These are phyloP conservation scores for Lagocephalus sceleratus DNA, from an alignment of 2,797 vertebrate species.

Conservation along the genomic window DNA sequence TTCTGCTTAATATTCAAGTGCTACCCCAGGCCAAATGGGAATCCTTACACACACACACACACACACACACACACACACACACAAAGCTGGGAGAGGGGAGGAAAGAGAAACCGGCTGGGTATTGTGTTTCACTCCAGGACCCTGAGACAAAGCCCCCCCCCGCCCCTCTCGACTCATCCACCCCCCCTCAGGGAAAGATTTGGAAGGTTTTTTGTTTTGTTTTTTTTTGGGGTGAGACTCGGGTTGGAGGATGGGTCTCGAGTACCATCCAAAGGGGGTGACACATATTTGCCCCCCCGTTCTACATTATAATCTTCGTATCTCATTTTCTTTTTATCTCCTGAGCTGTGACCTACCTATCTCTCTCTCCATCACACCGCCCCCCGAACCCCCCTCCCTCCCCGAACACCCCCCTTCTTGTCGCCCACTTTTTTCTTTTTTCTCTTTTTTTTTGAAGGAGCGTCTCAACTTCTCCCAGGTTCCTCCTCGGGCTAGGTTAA, in stretches of 20 bases:
- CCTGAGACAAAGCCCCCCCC: conserved; percentile 74
- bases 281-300: conserved; percentile 61
- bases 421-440: conserved; percentile 1
- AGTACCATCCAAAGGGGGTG: conserved; percentile 69
- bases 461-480: conserved; percentile 64
- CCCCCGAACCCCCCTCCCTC: neutral
- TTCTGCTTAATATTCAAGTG: conserved; percentile 87
- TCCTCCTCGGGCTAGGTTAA: conserved; percentile 69
- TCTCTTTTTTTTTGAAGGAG: conserved; percentile 56
- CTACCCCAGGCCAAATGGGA: conserved; percentile 83
- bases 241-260: conserved; percentile 72
- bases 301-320: conserved; percentile 72
- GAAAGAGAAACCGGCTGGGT: conserved; percentile 76
- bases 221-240: neutral
- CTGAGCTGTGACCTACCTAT: conserved; percentile 70
- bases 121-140: conserved; percentile 84
- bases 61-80: conserved; percentile 49
- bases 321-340: conserved; percentile 72
- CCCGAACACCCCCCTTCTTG: neutral
- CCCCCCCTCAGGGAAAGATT: conserved; percentile 74
- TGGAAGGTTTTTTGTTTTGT: conserved; percentile 55
- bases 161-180: conserved; percentile 4
- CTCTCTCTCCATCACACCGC: conserved; percentile 8
- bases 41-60: conserved; percentile 67
- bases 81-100: conserved; percentile 45